These are phyloP conservation scores for Oophaga pumilio DNA, from an alignment of 2,113 vertebrate genomes.

Conservation along the genomic window DNA sequence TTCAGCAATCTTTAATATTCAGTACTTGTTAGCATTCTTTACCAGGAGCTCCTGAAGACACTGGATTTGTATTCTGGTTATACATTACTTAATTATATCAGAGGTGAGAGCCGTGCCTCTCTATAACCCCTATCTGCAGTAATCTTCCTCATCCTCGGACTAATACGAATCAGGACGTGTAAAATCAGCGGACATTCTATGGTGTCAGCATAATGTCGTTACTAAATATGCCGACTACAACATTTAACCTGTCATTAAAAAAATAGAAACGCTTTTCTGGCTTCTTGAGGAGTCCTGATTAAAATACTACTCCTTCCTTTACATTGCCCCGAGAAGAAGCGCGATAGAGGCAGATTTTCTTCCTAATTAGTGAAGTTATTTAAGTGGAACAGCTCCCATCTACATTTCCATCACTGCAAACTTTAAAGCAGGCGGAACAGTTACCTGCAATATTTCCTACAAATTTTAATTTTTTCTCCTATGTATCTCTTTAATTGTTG, in stretches of 20 bases:
- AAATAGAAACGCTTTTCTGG: constrained; percentile 18
- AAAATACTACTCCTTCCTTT: constrained; percentile 16
- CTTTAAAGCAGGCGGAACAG: background rate
- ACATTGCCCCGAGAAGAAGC: background rate
- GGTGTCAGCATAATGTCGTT: constrained; percentile 2
- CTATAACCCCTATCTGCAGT: background rate
- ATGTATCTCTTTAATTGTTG: no score
- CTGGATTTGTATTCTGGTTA: background rate
- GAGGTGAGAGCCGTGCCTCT: background rate
- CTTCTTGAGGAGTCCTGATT: background rate
- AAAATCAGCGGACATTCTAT: background rate
- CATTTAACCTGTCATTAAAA: constrained; percentile 33
- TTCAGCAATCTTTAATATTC: background rate
- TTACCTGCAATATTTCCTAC: background rate
- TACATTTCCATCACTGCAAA: background rate
- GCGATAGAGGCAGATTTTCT: background rate
- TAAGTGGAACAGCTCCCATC: background rate
- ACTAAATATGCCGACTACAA: constrained; percentile 37
- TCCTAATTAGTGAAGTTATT: background rate
- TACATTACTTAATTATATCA: background rate
- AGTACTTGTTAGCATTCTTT: background rate
- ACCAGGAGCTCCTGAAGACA: no score
- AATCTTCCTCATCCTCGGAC: background rate
- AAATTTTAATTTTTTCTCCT: background rate
- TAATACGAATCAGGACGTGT: constrained; percentile 14